phyloP scores from a whole-genome alignment of 2,888 invertebrate species.

The Coremacera marginata region DNA sequence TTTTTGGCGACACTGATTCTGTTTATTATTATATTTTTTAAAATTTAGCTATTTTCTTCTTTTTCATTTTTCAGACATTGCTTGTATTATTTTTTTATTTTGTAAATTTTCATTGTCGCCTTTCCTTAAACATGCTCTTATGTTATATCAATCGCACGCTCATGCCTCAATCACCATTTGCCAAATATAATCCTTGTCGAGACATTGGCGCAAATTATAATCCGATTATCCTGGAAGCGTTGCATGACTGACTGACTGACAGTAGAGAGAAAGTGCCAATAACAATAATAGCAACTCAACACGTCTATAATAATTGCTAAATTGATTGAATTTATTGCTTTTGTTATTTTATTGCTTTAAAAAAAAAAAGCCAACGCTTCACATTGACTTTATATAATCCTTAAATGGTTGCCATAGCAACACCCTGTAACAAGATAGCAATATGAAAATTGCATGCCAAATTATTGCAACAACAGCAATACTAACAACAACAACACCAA shows the following conservation, averaged over 20 bases:
- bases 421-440: not conserved
- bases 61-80: not conserved
- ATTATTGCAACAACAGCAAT: not conserved
- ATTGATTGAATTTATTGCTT: conserved; percentile 17
- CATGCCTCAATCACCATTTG: not conserved
- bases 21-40: too few species aligned
- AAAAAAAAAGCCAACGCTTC: not conserved
- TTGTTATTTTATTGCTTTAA: not conserved
- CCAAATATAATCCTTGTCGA: conserved; percentile 20
- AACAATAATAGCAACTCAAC: conserved; percentile 5
- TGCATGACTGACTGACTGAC: not conserved
- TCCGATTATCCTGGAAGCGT: conserved; percentile 11
- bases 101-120: not conserved
- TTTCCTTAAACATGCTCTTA: not conserved
- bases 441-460: not conserved
- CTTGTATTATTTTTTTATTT: too few species aligned
- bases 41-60: too few species aligned
- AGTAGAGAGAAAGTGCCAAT: not conserved
- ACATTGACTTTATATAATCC: too few species aligned
- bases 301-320: conserved; percentile 16
- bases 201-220: conserved; percentile 22
- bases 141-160: too few species aligned
- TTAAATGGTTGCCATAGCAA: not conserved
- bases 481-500: not conserved
- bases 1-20: too few species aligned